Evolutionary conservation across 2,113 vertebrate species (phyloP).

Genomic region (Neolamprologus kungweensis): DNA sequence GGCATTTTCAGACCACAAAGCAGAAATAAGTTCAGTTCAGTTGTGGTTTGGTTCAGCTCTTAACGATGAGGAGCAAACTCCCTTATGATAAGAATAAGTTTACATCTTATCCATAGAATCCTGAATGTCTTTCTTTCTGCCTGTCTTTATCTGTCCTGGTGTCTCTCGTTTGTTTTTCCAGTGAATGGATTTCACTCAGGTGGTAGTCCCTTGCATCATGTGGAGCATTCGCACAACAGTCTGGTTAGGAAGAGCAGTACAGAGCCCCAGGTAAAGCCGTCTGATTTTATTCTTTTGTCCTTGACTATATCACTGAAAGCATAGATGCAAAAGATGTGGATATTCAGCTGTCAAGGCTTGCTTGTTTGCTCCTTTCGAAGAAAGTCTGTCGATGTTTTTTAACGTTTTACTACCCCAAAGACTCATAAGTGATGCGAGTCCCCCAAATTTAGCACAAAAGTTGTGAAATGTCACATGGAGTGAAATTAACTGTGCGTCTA

Average conservation of each 20-base stretch:
- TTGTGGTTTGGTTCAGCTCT: neutral
- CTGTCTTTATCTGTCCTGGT: neutral
- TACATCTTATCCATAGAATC: neutral
- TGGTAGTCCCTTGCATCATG: slow-evolving; percentile 78
- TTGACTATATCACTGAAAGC: neutral
- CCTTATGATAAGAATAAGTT: neutral
- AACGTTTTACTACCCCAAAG: neutral
- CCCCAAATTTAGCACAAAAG: neutral
- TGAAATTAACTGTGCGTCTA: neutral
- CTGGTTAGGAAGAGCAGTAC: slow-evolving; percentile 77
- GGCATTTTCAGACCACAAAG: neutral
- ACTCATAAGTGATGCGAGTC: neutral
- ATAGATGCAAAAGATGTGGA: neutral
- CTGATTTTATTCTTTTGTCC: neutral
- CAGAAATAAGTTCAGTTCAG: neutral
- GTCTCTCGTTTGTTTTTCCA: slow-evolving; percentile 51
- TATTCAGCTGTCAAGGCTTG: neutral
- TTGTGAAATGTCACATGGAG: neutral
- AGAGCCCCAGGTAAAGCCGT: slow-evolving; percentile 80
- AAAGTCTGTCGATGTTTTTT: neutral
- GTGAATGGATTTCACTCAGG: slow-evolving; percentile 93
- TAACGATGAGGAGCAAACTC: neutral
- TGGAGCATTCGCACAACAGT: slow-evolving; percentile 74
- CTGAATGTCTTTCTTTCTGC: neutral
- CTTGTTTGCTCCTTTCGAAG: neutral